These are phyloP conservation scores for Synergus gifuensis DNA, from an alignment of 2,888 invertebrate species.

Conservation along the genomic window DNA sequence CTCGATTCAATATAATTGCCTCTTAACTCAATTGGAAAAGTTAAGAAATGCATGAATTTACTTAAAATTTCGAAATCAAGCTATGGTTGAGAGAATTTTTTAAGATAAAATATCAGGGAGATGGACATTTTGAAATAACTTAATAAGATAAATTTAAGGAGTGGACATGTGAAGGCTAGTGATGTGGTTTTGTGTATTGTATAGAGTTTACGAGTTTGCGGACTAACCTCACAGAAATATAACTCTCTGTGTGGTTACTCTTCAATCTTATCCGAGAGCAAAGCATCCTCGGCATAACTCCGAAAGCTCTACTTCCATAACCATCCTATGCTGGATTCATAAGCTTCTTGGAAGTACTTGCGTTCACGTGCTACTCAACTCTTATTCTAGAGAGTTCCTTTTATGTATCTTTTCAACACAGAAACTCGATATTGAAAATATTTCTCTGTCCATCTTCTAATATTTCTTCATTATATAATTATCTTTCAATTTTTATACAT, in stretches of 20 bases:
- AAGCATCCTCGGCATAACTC: conserved; percentile 69
- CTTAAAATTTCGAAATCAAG: not conserved
- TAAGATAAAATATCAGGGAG: not conserved
- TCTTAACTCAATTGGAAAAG: not conserved
- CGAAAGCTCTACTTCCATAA: conserved; percentile 54
- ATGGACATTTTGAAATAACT: conserved; percentile 19
- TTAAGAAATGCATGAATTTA: not conserved
- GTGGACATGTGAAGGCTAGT: conserved; percentile 7
- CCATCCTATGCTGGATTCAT: conserved; percentile 64
- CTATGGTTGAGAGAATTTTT: not conserved
- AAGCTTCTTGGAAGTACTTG: conserved; percentile 61
- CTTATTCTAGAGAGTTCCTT: conserved; percentile 9
- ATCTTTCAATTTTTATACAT: not conserved
- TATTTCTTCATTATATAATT: not conserved
- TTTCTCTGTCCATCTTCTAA: not conserved
- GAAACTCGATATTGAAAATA: conserved; percentile 19
- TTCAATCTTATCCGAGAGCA: conserved; percentile 69
- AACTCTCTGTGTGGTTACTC: conserved; percentile 69
- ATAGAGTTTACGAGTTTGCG: conserved; percentile 65
- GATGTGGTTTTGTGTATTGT: conserved; percentile 28
- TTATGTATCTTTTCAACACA: conserved; percentile 1
- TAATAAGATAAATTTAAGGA: conserved; percentile 31
- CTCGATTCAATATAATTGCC: not conserved
- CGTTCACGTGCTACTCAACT: conserved; percentile 22
- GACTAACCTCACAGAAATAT: conserved; percentile 71